Evolutionary conservation across 2,888 invertebrate species (phyloP), one percentile per base, ranked within the genome.

Genomic region (Heterodera filipjevi): DNA sequence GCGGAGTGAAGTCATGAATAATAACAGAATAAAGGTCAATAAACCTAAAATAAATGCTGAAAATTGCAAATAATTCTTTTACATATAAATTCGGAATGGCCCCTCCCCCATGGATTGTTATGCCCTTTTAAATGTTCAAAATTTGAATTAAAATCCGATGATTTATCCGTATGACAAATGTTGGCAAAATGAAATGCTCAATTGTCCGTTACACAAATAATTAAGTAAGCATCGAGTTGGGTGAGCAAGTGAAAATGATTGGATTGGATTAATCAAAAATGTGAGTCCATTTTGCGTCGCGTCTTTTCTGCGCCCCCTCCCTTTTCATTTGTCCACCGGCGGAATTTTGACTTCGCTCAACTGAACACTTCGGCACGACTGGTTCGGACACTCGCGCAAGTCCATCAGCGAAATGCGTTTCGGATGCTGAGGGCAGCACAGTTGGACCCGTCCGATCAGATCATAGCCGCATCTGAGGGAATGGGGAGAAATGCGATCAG

Each of bases 401-500:
- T 82, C 82, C 82, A 82, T 82, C 53, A 82, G 72, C 44, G 72
- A 71, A 44, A 82, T 83, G n/a, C 81, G 76, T 33, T 78, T 74
- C 53, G 82, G 82, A 80, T 82, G 82, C 6, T 77, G 78, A n/a
- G 77, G 78, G 49, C 82, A 82, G 33, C 66, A 59, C 19, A 64
- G 77, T 46, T 83, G 82, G 16, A 83, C 73, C 14, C 82, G 82
- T 3, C 83, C 82, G 35, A 83, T 49, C 72, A 82, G 64, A 44
- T 82, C 82, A n/a, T 81, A 72, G 22, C 82, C 82, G 49, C 82
- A 82, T 49, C 82, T 82, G 49, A 33, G 27, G 22, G 27, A 22
- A 53, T 2, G 5, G 3, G 53, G 5, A 12, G 19, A 19, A 5
- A 22, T 16, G 5, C 3, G 53, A 22, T 0, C 22, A 53, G n/a